Percentiles rank a stretch among this genome's conserved stretches.
Conservation (phyloP, 2,113 vertebrate species). For the Cnemophilus loriae region DNA sequence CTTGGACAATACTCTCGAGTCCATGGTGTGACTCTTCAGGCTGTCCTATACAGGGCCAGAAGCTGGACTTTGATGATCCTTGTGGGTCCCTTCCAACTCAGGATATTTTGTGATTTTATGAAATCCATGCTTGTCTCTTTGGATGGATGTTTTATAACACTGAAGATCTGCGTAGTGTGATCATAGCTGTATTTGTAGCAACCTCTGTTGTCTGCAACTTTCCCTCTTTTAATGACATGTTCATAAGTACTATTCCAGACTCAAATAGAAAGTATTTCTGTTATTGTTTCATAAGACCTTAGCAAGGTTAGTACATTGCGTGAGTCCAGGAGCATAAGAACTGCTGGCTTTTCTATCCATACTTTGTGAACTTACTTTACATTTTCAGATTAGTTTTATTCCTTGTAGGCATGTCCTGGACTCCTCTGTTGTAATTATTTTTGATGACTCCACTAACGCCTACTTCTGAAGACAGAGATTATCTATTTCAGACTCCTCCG, state of each 20-base stretch:
- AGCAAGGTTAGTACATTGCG: neutral
- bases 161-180: neutral
- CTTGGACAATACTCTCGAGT: neutral
- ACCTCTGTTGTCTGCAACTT: neutral
- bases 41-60: neutral
- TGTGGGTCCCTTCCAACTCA: neutral
- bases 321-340: neutral
- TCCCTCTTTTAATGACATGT: neutral
- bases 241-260: neutral
- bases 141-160: neutral
- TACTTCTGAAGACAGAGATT: constrained; percentile 26
- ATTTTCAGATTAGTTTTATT: constrained; percentile 48
- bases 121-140: neutral
- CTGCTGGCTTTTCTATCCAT: neutral
- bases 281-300: neutral
- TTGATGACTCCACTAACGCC: constrained; percentile 34
- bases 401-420: constrained; percentile 36
- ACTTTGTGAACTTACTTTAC: constrained; percentile 16
- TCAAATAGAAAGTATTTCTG: neutral
- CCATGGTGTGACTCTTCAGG: neutral
- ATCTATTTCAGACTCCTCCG: constrained; percentile 41
- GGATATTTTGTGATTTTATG: neutral
- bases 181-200: neutral
- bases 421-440: constrained; percentile 32
- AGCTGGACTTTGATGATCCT: neutral